These are phyloP conservation scores for Cybosia mesomella DNA, from an alignment of 2,888 invertebrate species.

Conservation along the genomic window DNA sequence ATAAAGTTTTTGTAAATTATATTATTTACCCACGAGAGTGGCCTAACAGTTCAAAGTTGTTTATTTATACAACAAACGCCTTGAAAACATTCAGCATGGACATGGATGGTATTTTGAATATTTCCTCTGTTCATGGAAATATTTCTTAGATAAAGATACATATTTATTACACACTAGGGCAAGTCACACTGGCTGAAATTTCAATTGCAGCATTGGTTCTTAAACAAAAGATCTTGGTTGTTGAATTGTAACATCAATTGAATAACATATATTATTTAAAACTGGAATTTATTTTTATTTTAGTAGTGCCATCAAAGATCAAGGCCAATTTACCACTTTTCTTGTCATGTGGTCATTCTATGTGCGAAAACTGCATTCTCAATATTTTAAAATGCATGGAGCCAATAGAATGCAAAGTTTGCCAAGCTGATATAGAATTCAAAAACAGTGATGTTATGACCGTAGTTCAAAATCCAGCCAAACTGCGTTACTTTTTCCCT, in stretches of 20 bases:
- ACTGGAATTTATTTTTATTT: constrained; percentile 10
- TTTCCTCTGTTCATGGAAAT: not conserved
- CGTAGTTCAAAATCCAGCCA: constrained; percentile 57
- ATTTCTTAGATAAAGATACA: not conserved
- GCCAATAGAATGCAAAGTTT: constrained; percentile 82
- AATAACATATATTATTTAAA: not conserved
- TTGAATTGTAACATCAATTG: not conserved
- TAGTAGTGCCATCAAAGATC: constrained; percentile 55
- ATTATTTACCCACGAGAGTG: not conserved
- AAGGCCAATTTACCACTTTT: constrained; percentile 85
- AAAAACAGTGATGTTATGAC: constrained; percentile 50
- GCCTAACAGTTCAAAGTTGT: not conserved
- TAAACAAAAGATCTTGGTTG: not conserved
- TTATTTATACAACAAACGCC: not conserved
- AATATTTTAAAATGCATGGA: constrained; percentile 71
- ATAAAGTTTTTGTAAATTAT: not conserved
- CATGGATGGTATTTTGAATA: not conserved
- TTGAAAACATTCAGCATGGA: not conserved
- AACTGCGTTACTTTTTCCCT: constrained; percentile 70
- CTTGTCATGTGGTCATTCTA: constrained; percentile 89
- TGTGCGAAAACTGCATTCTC: constrained; percentile 89
- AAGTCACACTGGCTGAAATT: not conserved
- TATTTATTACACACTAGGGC: not conserved
- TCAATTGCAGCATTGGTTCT: not conserved
- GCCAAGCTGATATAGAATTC: constrained; percentile 70